Base-by-base conservation (phyloP, 2,113 vertebrate species). In the Oreochromis niloticus region DNA sequence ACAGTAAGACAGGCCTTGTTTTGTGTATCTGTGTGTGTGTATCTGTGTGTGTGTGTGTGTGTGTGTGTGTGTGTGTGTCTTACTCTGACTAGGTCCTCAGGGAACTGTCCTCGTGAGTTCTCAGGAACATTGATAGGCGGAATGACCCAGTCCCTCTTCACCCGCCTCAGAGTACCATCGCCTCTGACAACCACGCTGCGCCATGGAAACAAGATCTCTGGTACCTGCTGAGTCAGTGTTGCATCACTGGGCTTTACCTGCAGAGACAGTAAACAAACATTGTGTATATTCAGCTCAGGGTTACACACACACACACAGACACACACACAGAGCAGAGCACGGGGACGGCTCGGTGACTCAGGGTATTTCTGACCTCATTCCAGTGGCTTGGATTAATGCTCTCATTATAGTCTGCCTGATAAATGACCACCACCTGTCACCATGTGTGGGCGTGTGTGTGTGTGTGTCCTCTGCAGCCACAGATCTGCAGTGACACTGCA, bases 71-170 rank as follows among this genome's bases (percentile, higher is more conserved):
- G 52, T 39, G 48, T 81, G 55, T 46, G 11, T 85, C 97, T 96
- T 96, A 99, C 99, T 96, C 98, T 97, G 96, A 99, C 99, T 56
- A 99, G 97, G 91, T 99, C 98, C 92, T 99, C 98, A 9, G 99
- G 99, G 96, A 99, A 99, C 84, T 98, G 97, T 92, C 98, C 98
- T 95, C 98, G 95, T 54, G 98, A 98, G 95, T 99, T 99, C 95
- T 99, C 98, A 3, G 98, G 98, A 84, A 99, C 97, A 88, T 98
- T 99, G 97, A 99, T 98, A 71, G 98, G 98, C 73, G 99, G 99
- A 94, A 99, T 99, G 96, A 99, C 99, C 99, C 99, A 99, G 95
- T 99, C 99, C 95, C 99, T 98, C 96, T 99, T 99, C 94, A 98
- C 97, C 54, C 99, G 97, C 92, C 97, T 97, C 61, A 99, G 94